Evolutionary conservation across 2,797 vertebrate genomes (phyloP), one percentile per base, ranked within the genome.

Genomic region (Myripristis jacobus): DNA sequence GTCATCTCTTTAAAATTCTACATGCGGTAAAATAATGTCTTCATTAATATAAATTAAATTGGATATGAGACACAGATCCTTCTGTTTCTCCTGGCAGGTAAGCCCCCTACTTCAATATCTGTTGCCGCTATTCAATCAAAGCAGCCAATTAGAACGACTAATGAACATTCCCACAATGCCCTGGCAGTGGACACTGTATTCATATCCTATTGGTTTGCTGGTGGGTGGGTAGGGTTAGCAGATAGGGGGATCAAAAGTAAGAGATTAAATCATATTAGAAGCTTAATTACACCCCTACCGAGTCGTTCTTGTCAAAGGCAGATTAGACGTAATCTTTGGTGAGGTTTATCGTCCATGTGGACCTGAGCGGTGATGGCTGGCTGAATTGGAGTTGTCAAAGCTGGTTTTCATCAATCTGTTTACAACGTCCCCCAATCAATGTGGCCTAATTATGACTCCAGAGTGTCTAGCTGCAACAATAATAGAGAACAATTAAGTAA

Each of bases 331-430:
- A 61, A 80, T 84, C 64, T 64, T 56, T 65, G 66, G 38, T 70
- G 65, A 65, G 73, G 75, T 84, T 86, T 77, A 76, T 81, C 62
- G 66, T 80, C 77, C 64, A 27, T 52, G 54, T 65, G 80, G 83
- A 82, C 60, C 62, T 50, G 54, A 54, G 61, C 73, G 72, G 82
- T 75, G 77, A 69, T 73, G 79, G 74, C 56, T 68, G 60, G 65
- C 50, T 81, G 70, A 73, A 87, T 75, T 81, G 77, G 55, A 88
- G 71, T 77, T 91, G 91, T 91, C 90, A 91, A 73, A 87, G 73
- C 77, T 81, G 73, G 69, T 92, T 89, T 87, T 81, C 83, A 63
- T 93, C 90, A 91, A 57, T 87, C 65, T 80, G 79, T 83, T 79
- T 82, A 73, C 69, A 69, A 66, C 64, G 15, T 61, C 68, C 75